Percentiles rank a stretch among this genome's conserved stretches.
These are phyloP conservation scores for Engraulis encrasicolus DNA, from an alignment of 2,113 vertebrate species.

Conservation along the genomic window DNA sequence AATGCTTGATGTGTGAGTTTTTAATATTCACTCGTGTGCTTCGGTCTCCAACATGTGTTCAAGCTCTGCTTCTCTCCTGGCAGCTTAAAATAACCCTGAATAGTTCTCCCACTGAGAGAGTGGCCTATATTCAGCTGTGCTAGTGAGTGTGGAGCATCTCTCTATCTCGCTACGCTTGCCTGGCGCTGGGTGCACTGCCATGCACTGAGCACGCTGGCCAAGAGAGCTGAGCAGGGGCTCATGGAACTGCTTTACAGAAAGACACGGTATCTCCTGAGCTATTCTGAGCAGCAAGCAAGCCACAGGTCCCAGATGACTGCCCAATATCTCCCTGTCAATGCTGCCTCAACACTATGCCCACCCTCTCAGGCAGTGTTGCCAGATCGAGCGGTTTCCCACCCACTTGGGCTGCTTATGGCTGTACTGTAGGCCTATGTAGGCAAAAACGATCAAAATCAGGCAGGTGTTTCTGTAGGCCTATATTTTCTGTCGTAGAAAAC, in stretches of 20 bases:
- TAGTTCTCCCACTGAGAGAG: conserved; percentile 71
- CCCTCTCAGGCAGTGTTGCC: too few relatives aligned
- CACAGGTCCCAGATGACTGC: too few relatives aligned
- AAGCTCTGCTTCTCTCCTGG: conserved; percentile 68
- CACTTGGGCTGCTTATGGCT: too few relatives aligned
- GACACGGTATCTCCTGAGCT: not conserved
- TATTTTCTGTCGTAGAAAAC: too few relatives aligned
- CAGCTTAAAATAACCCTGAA: conserved; percentile 75
- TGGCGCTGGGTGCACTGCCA: too few relatives aligned
- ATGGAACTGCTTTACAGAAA: not conserved
- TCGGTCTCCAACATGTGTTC: conserved; percentile 43
- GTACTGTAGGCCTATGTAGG: too few relatives aligned
- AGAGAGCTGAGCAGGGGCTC: not conserved
- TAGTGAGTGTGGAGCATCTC: not conserved
- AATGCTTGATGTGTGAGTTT: not conserved
- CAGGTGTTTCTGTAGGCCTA: too few relatives aligned
- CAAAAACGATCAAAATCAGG: too few relatives aligned
- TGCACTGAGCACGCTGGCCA: not conserved
- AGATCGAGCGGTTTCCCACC: too few relatives aligned
- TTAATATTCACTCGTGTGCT: not conserved
- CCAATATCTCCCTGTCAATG: too few relatives aligned
- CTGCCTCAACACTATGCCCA: too few relatives aligned
- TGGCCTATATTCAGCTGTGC: conserved; percentile 71
- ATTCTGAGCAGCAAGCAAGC: not conserved
- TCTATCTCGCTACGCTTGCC: too few relatives aligned